Evolutionary conservation across 2,888 invertebrate species (phyloP), one percentile per base, ranked within the genome.

Genomic region (Sarcophaga subvicina): DNA sequence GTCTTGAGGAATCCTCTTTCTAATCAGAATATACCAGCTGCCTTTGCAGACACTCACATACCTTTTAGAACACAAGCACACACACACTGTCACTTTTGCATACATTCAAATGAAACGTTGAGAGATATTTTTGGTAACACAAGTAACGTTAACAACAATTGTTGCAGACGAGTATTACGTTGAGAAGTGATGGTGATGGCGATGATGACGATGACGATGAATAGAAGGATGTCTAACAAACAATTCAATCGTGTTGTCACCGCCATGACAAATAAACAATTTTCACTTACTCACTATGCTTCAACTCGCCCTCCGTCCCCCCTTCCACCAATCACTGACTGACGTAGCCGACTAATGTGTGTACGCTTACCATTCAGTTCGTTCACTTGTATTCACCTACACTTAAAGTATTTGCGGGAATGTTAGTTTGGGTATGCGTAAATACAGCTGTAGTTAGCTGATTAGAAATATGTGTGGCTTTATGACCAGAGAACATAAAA

Each of bases 191-290:
- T 49, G 12, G 17, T 14, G 14, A 14, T 54, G 17, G 17, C 4
- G 17, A 17, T 54, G 54, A 0, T 54, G 54, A 54, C 3, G 25
- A 17, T 37, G 67, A 59, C 49, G 80, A 78, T 60, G 85, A 64
- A 45, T 70, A 20, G 63, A 69, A 22, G 70, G 70, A 62, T 27
- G 67, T 72, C 54, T 83, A 83, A 75, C 75, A 83, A 54, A 80
- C 70, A 87, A 83, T 86, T 80, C 86, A 83, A 83, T 78, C 62
- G 60, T 73, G 83, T 79, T 84, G 81, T 81, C 87, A 87, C 75
- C 81, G 84, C 84, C 84, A 87, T 81, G 81, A 87, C 87, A 87
- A 87, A 81, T 71, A 86, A 69, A 86, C 73, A 76, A 86, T 75
- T 81, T 75, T 73, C 83, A 76, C 47, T 80, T 82, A 80, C 49